phyloP scores from a whole-genome alignment of 2,797 vertebrate species.

The Antrozous pallidus region DNA sequence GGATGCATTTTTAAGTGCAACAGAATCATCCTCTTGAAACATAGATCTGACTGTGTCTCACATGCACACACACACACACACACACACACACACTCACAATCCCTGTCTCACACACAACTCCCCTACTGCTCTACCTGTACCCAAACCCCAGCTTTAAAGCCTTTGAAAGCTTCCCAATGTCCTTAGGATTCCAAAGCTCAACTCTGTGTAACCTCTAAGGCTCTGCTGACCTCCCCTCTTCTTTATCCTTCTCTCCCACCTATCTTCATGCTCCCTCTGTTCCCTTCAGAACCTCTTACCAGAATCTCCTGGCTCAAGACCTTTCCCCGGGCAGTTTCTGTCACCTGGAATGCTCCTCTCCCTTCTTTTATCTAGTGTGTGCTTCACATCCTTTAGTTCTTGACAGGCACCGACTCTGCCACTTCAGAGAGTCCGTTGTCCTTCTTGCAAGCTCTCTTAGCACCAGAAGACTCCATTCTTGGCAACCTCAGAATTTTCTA shows the following conservation, averaged over 20 bases:
- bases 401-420: rapidly evolving
- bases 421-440: background rate
- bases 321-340: background rate
- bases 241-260: background rate
- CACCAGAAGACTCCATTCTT: background rate
- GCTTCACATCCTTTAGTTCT: background rate
- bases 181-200: background rate
- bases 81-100: background rate
- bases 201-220: background rate
- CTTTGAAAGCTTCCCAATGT: background rate
- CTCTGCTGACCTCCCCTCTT: background rate
- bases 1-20: background rate
- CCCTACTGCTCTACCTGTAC: background rate
- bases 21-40: background rate
- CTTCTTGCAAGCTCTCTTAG: background rate
- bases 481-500: background rate
- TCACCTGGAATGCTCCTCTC: background rate
- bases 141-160: background rate
- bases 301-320: background rate
- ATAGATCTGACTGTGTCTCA: background rate
- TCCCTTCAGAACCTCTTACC: background rate
- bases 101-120: background rate
- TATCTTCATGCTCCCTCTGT: background rate
- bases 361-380: background rate
- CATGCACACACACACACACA: background rate